Conservation (phyloP, 2,888 invertebrate genomes). For the Leucophenga maculata region DNA sequence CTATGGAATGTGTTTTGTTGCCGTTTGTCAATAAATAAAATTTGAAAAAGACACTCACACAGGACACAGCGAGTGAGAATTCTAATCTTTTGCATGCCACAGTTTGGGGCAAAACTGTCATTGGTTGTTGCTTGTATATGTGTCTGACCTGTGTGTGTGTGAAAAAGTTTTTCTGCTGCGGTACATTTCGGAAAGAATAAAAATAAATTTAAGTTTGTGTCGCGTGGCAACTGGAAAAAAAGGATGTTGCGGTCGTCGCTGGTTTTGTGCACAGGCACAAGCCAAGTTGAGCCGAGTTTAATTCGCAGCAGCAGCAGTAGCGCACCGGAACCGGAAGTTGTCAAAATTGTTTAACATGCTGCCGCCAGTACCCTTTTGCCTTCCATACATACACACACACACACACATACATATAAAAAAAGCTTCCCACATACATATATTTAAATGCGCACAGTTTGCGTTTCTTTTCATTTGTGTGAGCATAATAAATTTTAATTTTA, state of each 20-base stretch:
- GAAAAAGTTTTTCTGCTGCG: slow-evolving; percentile 15
- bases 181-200: slow-evolving; percentile 14
- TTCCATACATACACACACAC: slow-evolving; percentile 8
- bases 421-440: no score
- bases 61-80: neutral
- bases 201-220: slow-evolving; percentile 14
- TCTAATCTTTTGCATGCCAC: no score
- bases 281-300: neutral
- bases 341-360: slow-evolving; percentile 19
- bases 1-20: no score
- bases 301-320: neutral
- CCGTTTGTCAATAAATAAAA: slow-evolving; percentile 12
- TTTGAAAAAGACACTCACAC: neutral
- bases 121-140: neutral
- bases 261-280: neutral
- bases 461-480: slow-evolving; percentile 36
- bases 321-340: slow-evolving; percentile 19
- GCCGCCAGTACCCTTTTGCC: neutral
- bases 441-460: no score
- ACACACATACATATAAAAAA: neutral
- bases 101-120: neutral
- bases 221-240: slow-evolving; percentile 2
- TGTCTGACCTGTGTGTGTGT: neutral
- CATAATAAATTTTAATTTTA: slow-evolving; percentile 63
- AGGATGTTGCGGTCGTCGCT: slow-evolving; percentile 22